Evolutionary conservation across 2,113 vertebrate genomes (phyloP).

Genomic region (Eira barbara): DNA sequence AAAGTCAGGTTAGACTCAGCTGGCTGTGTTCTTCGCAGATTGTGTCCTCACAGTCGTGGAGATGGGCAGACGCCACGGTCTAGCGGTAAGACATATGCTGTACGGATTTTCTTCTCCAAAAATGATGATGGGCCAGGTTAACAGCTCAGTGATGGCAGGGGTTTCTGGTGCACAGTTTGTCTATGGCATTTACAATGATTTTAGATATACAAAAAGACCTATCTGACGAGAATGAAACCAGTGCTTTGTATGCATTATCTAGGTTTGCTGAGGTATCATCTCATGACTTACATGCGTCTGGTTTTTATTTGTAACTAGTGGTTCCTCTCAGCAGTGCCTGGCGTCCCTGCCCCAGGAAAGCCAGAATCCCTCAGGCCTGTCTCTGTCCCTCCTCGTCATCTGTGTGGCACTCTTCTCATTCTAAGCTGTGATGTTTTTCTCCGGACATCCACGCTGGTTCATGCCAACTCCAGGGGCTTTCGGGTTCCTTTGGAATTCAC

Average conservation of each 20-base stretch:
- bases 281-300: background rate
- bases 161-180: background rate
- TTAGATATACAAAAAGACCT: background rate
- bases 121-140: background rate
- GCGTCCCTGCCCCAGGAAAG: background rate
- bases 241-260: background rate
- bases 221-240: background rate
- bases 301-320: background rate
- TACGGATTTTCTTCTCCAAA: background rate
- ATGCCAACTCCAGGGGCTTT: background rate
- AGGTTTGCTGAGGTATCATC: background rate
- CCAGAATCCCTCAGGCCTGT: background rate
- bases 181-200: background rate
- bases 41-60: background rate
- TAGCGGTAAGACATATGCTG: background rate
- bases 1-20: background rate
- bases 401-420: background rate
- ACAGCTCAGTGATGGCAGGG: background rate
- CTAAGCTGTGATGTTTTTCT: background rate
- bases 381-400: background rate
- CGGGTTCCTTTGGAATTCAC: background rate
- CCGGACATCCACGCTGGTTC: background rate
- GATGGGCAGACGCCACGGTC: fast-evolving
- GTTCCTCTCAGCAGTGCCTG: background rate
- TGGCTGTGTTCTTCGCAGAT: background rate